Percentiles rank a stretch among this genome's conserved stretches.
These are phyloP conservation scores for Enchytraeus crypticus DNA, from an alignment of 2,888 invertebrate genomes.

Conservation along the genomic window DNA sequence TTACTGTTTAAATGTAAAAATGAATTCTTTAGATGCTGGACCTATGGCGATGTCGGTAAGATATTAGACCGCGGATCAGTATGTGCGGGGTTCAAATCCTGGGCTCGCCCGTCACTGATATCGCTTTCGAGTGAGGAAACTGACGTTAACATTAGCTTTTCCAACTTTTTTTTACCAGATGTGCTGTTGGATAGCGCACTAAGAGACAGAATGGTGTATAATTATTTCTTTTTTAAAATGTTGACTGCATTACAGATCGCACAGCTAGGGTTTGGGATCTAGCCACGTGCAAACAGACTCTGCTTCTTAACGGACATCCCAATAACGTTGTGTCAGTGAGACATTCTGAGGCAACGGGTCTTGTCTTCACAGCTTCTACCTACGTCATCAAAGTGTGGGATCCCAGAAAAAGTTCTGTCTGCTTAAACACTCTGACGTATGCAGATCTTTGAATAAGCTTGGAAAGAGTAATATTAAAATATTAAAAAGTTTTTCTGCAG, in stretches of 20 bases:
- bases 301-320: slow-evolving; percentile 63
- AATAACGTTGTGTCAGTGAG: slow-evolving; percentile 64
- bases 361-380: slow-evolving; percentile 68
- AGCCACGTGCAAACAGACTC: slow-evolving; percentile 62
- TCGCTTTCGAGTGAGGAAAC: too few relatives aligned
- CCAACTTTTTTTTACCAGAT: too few relatives aligned
- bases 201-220: too few relatives aligned
- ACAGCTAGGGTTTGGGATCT: slow-evolving; percentile 81
- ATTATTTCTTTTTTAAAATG: background rate
- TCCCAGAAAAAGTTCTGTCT: slow-evolving; percentile 56
- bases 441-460: slow-evolving; percentile 8
- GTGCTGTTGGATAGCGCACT: too few relatives aligned
- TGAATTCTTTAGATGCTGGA: background rate
- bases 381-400: slow-evolving; percentile 77
- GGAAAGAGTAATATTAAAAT: too few relatives aligned
- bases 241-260: slow-evolving; percentile 54
- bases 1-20: too few relatives aligned
- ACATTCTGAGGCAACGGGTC: slow-evolving; percentile 55
- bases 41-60: too few relatives aligned
- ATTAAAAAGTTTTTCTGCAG: too few relatives aligned
- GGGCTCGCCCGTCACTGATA: too few relatives aligned
- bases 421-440: slow-evolving; percentile 53
- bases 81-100: too few relatives aligned
- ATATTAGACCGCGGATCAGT: too few relatives aligned
- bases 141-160: too few relatives aligned